Evolutionary conservation across 2,113 vertebrate species (phyloP).

Genomic region (Phylloscopus whistleri): DNA sequence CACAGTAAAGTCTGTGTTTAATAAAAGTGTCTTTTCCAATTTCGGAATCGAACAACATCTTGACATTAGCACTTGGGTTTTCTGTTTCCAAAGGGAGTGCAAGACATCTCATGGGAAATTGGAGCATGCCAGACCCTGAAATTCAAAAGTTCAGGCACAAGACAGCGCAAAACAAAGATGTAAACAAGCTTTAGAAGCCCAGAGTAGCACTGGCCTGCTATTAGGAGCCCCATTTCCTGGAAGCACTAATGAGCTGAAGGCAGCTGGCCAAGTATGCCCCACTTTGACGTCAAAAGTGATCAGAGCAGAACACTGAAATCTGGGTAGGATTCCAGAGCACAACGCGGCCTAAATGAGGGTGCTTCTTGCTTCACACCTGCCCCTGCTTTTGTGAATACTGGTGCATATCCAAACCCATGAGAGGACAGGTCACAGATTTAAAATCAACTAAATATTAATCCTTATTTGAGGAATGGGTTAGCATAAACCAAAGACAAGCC

Average conservation of each 20-base stretch:
- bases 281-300: neutral
- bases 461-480: neutral
- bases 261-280: conserved; percentile 14
- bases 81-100: neutral
- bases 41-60: neutral
- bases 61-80: neutral
- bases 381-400: neutral
- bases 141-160: neutral
- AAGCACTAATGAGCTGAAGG: conserved; percentile 49
- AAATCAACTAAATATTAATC: neutral
- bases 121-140: neutral
- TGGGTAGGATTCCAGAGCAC: neutral
- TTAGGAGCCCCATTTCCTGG: conserved; percentile 17
- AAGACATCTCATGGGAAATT: neutral
- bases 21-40: neutral
- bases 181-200: neutral
- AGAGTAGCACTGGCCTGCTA: neutral
- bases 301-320: conserved; percentile 5
- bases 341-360: neutral
- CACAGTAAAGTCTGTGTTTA: neutral
- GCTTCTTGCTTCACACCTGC: neutral
- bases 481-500: neutral
- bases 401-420: neutral
- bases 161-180: neutral
- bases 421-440: neutral